Evolutionary conservation across 2,113 vertebrate genomes (phyloP).

Genomic region (Callopanchax toddi): DNA sequence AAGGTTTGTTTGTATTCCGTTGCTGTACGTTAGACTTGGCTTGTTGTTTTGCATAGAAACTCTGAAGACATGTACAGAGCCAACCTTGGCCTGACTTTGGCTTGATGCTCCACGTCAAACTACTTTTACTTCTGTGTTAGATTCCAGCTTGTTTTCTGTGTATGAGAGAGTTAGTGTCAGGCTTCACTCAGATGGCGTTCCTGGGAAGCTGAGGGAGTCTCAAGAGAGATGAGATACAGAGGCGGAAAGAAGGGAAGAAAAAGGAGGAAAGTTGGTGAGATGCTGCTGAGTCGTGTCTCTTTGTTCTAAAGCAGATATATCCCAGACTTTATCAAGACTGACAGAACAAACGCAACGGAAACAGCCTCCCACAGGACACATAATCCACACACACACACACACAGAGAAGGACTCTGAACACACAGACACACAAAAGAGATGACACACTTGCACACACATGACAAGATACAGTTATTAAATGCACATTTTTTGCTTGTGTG

Average conservation of each 20-base stretch:
- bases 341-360: slow-evolving; percentile 72
- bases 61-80: slow-evolving; percentile 42
- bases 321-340: slow-evolving; percentile 75
- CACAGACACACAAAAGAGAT: slow-evolving; percentile 22
- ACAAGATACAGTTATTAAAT: neutral
- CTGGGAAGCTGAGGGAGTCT: slow-evolving; percentile 62
- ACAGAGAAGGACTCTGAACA: slow-evolving; percentile 35
- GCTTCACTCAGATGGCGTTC: slow-evolving; percentile 59
- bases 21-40: neutral
- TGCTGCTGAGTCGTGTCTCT: slow-evolving; percentile 72
- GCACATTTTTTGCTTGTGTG: slow-evolving; percentile 5
- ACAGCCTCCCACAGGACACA: slow-evolving; percentile 69
- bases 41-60: slow-evolving; percentile 39
- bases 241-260: neutral
- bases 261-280: slow-evolving; percentile 45
- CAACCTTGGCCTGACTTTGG: slow-evolving; percentile 70
- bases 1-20: neutral
- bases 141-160: slow-evolving; percentile 29
- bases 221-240: slow-evolving; percentile 48
- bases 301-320: slow-evolving; percentile 76
- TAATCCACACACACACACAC: slow-evolving; percentile 58
- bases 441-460: slow-evolving; percentile 1
- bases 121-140: slow-evolving; percentile 43
- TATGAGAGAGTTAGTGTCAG: slow-evolving; percentile 32
- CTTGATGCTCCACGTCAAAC: slow-evolving; percentile 33